Percentiles rank a stretch among this genome's conserved stretches.
phyloP scores from a whole-genome alignment of 2,797 vertebrate species.

The Leucoraja ocellata region DNA sequence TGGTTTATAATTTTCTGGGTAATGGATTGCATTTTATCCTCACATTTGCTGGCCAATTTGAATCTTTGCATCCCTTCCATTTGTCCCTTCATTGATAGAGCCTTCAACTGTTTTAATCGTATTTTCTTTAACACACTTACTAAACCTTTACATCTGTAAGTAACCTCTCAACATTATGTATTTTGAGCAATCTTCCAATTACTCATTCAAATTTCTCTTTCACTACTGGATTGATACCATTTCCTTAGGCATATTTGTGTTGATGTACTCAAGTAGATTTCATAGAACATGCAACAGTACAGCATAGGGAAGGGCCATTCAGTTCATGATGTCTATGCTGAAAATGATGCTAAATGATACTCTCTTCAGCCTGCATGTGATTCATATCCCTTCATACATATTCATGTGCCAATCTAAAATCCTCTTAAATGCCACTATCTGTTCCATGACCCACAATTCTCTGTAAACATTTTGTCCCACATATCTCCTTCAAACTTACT shows the following conservation, averaged over 20 bases:
- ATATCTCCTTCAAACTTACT: too few species aligned
- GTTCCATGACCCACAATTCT: too few species aligned
- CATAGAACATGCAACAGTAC: background rate
- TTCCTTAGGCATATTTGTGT: background rate
- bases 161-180: background rate
- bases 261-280: background rate
- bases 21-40: background rate
- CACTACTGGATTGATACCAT: background rate
- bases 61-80: background rate
- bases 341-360: too few species aligned
- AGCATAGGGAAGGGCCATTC: too few species aligned
- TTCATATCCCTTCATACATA: too few species aligned
- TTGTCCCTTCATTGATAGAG: background rate
- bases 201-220: background rate
- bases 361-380: too few species aligned
- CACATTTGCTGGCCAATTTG: background rate
- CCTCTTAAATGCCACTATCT: too few species aligned
- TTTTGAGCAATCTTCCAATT: background rate
- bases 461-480: too few species aligned
- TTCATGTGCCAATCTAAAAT: too few species aligned
- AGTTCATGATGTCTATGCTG: too few species aligned
- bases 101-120: background rate
- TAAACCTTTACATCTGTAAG: background rate
- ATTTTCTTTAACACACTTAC: background rate
- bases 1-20: background rate